Conservation (phyloP, 2,113 vertebrate species). For the Meleagris gallopavo region DNA sequence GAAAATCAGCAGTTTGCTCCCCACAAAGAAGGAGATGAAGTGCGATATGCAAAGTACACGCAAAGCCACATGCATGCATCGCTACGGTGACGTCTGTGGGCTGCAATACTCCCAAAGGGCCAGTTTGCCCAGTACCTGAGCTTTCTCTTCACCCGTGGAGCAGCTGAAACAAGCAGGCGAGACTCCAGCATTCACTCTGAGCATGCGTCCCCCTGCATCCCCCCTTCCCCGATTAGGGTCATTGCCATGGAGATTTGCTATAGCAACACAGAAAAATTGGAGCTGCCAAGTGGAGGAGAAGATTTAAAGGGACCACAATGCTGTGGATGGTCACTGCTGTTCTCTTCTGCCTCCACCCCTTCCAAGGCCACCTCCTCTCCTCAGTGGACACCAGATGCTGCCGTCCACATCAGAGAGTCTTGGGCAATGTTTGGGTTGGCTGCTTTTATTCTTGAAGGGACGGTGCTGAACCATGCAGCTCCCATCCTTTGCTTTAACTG, state of each 20-base stretch:
- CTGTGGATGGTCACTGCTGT: not conserved
- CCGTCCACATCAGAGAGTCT: not conserved
- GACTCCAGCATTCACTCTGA: constrained; percentile 57
- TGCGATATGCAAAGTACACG: accelerated
- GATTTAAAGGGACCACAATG: constrained; percentile 61
- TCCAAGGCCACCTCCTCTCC: not conserved
- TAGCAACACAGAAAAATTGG: constrained; percentile 62
- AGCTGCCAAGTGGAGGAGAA: constrained; percentile 63
- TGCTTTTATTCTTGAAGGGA: not conserved
- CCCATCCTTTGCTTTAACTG: not conserved
- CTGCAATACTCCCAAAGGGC: not conserved
- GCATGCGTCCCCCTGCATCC: constrained; percentile 57
- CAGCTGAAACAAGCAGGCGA: not conserved
- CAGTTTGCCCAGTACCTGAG: constrained; percentile 44
- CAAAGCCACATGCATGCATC: not conserved
- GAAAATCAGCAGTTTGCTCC: not conserved
- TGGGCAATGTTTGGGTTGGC: not conserved
- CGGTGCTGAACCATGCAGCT: not conserved
- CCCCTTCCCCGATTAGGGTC: constrained; percentile 49
- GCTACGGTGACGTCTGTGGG: accelerated
- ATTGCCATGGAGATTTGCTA: constrained; percentile 72
- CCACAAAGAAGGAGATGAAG: not conserved
- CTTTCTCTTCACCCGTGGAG: not conserved
- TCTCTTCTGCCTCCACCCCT: not conserved
- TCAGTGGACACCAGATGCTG: not conserved